phyloP scores from a whole-genome alignment of 2,113 vertebrate genomes.

The Ginglymostoma cirratum region DNA sequence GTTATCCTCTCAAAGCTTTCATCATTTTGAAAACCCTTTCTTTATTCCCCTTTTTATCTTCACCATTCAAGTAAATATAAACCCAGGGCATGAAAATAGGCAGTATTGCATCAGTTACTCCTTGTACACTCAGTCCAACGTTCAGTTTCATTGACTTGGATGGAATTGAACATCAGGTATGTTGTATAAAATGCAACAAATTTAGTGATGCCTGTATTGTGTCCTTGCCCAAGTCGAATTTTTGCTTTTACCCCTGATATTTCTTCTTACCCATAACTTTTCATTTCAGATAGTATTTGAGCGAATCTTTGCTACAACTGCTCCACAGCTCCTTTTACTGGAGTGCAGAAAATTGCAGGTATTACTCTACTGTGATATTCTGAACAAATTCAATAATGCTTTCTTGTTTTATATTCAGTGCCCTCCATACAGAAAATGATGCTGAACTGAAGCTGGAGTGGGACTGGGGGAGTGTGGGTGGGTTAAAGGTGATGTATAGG shows the following conservation, averaged over 20 bases:
- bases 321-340: not conserved
- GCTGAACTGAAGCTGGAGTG: not conserved
- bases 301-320: not conserved
- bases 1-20: too few species aligned
- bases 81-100: too few species aligned
- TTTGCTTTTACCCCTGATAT: not conserved
- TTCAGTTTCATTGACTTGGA: too few species aligned
- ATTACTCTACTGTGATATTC: not conserved
- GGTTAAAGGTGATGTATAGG: not conserved
- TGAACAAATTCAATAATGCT: not conserved
- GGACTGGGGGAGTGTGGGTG: not conserved
- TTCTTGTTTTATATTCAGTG: not conserved
- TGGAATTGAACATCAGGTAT: too few species aligned
- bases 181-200: too few species aligned
- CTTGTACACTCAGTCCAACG: too few species aligned
- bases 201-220: too few species aligned
- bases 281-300: not conserved
- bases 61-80: too few species aligned
- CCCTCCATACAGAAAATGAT: too few species aligned
- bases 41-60: too few species aligned
- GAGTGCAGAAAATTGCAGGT: not conserved
- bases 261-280: not conserved
- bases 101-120: too few species aligned
- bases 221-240: not conserved
- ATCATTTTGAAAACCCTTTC: too few species aligned